Percentiles rank a stretch among this genome's conserved stretches.
Evolutionary conservation across 2,113 vertebrate genomes (phyloP).

Genomic region (Lophotis ruficrista): DNA sequence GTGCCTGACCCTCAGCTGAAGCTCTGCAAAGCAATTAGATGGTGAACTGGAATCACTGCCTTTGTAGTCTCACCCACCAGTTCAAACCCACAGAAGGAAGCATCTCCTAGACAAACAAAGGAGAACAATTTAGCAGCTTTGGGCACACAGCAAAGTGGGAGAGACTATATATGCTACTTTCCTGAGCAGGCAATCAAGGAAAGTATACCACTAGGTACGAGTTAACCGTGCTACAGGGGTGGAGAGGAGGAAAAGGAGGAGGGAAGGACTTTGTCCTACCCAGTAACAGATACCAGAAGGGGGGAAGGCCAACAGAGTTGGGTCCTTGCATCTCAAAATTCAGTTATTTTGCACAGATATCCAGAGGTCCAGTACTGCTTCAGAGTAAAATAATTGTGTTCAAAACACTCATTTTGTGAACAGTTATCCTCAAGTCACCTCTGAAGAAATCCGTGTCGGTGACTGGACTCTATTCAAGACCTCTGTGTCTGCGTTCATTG

Average conservation of each 20-base stretch:
- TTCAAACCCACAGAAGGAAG: not conserved
- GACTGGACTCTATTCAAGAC: not conserved
- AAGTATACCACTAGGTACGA: not conserved
- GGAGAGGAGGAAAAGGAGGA: not conserved
- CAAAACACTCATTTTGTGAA: not conserved
- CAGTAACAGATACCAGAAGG: not conserved
- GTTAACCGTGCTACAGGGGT: rapidly evolving
- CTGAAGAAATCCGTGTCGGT: not conserved
- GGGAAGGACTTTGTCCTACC: not conserved
- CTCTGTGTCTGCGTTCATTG: not conserved
- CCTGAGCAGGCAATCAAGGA: not conserved
- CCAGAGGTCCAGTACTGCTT: not conserved
- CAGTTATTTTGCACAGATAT: not conserved
- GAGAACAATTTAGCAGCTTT: not conserved
- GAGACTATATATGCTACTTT: rapidly evolving
- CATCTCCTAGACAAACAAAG: not conserved
- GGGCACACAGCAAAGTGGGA: not conserved
- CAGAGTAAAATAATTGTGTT: not conserved
- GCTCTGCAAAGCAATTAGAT: not conserved
- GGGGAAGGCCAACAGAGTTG: not conserved
- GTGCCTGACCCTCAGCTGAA: not conserved
- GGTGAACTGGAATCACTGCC: not conserved
- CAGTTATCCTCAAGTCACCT: not conserved
- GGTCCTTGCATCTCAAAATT: not conserved
- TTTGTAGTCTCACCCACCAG: not conserved